A percentile compares a stretch with the other conserved stretches of the same genome.
These are phyloP conservation scores for Cacoxenus indagator DNA, from an alignment of 2,888 invertebrate genomes.

Conservation along the genomic window DNA sequence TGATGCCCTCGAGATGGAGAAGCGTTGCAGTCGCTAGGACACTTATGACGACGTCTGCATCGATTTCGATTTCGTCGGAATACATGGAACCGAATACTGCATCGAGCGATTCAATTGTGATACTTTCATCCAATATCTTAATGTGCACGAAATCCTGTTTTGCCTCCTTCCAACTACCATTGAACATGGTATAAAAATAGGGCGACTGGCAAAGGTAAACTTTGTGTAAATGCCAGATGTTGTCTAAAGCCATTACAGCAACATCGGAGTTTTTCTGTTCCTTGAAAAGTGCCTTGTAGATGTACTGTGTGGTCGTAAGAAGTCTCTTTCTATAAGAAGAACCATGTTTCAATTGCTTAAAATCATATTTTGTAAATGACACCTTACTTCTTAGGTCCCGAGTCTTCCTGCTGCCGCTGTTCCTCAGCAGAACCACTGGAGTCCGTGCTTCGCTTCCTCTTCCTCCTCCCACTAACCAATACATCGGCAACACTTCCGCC, in stretches of 20 bases:
- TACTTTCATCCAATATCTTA: conserved; percentile 80
- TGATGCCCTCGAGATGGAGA: conserved; percentile 81
- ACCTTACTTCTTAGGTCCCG: conserved; percentile 76
- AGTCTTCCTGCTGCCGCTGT: conserved; percentile 69
- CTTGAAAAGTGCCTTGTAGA: conserved; percentile 82
- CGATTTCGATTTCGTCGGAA: conserved; percentile 80
- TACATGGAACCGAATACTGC: conserved; percentile 83
- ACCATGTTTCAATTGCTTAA: not conserved
- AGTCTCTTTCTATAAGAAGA: conserved; percentile 73
- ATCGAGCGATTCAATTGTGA: conserved; percentile 78
- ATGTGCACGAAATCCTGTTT: conserved; percentile 77
- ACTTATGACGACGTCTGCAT: conserved; percentile 77
- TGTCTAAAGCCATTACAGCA: conserved; percentile 78
- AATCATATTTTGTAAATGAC: not conserved
- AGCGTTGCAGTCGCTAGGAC: conserved; percentile 81
- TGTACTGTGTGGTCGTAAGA: conserved; percentile 81
- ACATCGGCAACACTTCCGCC: conserved; percentile 71
- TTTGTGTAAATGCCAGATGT: conserved; percentile 82
- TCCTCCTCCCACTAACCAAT: conserved; percentile 73
- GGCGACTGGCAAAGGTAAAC: conserved; percentile 85
- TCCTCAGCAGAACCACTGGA: conserved; percentile 45
- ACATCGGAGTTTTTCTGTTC: conserved; percentile 84
- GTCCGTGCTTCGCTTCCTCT: conserved; percentile 72
- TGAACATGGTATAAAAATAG: conserved; percentile 86
- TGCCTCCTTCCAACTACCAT: conserved; percentile 82